Base-by-base conservation (phyloP, 1,140 invertebrate species). In the Drosophila leontia region DNA sequence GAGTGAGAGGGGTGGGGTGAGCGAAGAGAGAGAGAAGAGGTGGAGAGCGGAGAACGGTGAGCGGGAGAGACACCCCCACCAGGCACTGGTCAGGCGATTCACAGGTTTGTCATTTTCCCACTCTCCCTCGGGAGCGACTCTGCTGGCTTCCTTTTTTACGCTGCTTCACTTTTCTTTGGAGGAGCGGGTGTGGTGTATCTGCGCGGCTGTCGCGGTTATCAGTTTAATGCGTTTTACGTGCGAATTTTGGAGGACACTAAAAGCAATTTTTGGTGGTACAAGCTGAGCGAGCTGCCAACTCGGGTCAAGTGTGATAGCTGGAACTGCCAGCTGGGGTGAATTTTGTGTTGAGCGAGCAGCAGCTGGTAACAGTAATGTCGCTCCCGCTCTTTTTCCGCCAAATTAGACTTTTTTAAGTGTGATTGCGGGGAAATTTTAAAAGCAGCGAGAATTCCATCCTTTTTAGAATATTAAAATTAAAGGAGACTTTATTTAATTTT, bases 141-240 rank as follows among this genome's bases (percentile, higher is more conserved):
- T 35, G 32, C 26, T 29, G 39, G 62, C 47, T 47, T 41, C 23
- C 50, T 53, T 23, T 35, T 55, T 44, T 35, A 26, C 39, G 48
- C 19, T 55, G 12, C 23, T 62, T 48, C 53, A 58, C 58, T 45
- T 59, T 64, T 50, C 37, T 37, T 68, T 41, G 60, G 59, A 48
- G 47, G 23, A 53, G 37, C 60, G 12, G 13, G 32, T 37, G 34
- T 37, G 41, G 60, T 47, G 19, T 65, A 64, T 78, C 60, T 62
- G 61, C 75, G 75, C 69, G 74, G 60, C 35, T 74, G 48, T 69
- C 51, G 51, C 26, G 64, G 29, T 48, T 48, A 59, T 69, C 34
- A 56, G 63, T 75, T 78, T 85, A 78, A 78, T 85, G 82, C 82
- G 82, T 85, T 85, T 85, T 85, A 85, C 59, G 58, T 80, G 64